Evolutionary conservation across 1,140 invertebrate genomes (phyloP).

Genomic region (Hyposmocoma kahamanoa): DNA sequence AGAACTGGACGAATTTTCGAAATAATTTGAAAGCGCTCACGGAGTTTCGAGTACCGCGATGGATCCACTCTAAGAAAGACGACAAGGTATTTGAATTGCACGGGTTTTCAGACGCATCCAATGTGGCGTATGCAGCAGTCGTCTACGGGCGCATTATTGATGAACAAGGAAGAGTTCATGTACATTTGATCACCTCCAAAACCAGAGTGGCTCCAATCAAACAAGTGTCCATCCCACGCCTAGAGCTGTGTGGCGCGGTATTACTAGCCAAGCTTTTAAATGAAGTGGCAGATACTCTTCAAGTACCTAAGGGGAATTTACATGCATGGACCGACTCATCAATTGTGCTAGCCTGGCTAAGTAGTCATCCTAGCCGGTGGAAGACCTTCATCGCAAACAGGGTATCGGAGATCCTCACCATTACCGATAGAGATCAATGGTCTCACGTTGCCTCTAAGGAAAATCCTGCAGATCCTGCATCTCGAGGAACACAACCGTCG

Average conservation of each 20-base stretch:
- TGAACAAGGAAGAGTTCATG: constrained; percentile 10
- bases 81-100: not conserved
- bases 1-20: not conserved
- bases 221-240: constrained; percentile 24
- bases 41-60: not conserved
- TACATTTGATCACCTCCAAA: constrained; percentile 8
- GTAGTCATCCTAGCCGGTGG: too few species aligned
- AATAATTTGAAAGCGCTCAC: not conserved
- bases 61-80: not conserved
- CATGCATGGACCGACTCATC: too few species aligned
- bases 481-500: too few species aligned
- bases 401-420: too few species aligned
- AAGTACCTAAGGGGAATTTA: too few species aligned
- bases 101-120: constrained; percentile 11
- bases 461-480: too few species aligned
- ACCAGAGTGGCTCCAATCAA: constrained; percentile 42
- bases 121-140: constrained; percentile 9
- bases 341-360: too few species aligned
- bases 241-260: constrained; percentile 43
- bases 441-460: too few species aligned
- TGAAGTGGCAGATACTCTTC: too few species aligned
- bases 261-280: too few species aligned
- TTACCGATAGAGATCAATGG: too few species aligned
- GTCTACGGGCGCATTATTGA: not conserved
- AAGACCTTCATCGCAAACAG: too few species aligned